These are phyloP conservation scores for Leptura quadrifasciata DNA, from an alignment of 2,888 invertebrate species.

Conservation along the genomic window DNA sequence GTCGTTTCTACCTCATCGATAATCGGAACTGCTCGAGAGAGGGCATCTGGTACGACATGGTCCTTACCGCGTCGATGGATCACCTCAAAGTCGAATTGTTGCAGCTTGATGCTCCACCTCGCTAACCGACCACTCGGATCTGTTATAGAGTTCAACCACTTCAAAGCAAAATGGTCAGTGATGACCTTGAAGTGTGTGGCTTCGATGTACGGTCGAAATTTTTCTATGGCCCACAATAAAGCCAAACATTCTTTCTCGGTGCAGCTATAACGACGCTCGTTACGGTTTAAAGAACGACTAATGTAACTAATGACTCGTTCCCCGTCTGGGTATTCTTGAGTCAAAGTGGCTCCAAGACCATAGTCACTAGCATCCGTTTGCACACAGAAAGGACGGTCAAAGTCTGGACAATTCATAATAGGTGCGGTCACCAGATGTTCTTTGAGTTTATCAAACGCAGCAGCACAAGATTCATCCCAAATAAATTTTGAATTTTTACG, in stretches of 20 bases:
- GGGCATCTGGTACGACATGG: constrained; percentile 43
- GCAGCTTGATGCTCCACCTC: constrained; percentile 47
- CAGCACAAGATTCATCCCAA: background rate
- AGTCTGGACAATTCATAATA: constrained; percentile 12
- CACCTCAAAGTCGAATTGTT: constrained; percentile 43
- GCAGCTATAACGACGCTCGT: constrained; percentile 29
- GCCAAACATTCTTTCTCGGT: background rate
- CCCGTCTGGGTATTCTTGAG: constrained; percentile 28
- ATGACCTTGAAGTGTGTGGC: constrained; percentile 46
- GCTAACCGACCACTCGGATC: constrained; percentile 44
- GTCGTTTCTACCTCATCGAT: too few species aligned
- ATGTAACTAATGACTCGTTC: constrained; percentile 35
- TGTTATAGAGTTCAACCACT: constrained; percentile 44
- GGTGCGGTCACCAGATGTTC: constrained; percentile 11
- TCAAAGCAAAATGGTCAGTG: constrained; percentile 49
- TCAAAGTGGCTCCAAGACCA: constrained; percentile 39
- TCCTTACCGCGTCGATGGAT: constrained; percentile 1
- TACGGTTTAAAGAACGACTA: constrained; percentile 16
- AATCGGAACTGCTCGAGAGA: too few species aligned
- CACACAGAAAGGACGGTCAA: background rate
- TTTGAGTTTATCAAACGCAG: background rate
- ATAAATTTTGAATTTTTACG: background rate
- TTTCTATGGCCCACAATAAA: constrained; percentile 39
- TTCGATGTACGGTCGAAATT: constrained; percentile 49
- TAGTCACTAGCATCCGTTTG: constrained; percentile 33